phyloP scores from a whole-genome alignment of 2,888 invertebrate species.

The Clostera curtula region DNA sequence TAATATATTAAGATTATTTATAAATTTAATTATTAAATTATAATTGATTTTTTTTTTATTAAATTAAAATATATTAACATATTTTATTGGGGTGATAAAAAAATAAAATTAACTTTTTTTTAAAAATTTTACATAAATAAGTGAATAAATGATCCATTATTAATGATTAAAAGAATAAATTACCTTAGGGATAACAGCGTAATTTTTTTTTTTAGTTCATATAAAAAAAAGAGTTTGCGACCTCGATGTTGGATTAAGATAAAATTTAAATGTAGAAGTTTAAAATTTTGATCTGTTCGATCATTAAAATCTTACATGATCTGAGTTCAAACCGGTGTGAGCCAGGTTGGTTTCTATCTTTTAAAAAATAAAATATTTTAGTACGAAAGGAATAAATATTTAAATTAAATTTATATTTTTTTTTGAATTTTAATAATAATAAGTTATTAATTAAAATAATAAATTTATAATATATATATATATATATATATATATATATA shows the following conservation, averaged over 20 bases:
- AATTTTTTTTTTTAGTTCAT: constrained; percentile 83
- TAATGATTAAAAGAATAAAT: constrained; percentile 80
- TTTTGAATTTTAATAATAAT: constrained; percentile 37
- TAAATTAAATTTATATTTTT: constrained; percentile 64
- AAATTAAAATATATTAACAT: too few relatives aligned
- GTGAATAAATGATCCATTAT: constrained; percentile 71
- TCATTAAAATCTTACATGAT: constrained; percentile 90
- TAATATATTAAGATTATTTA: constrained; percentile 52
- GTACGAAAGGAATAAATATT: constrained; percentile 86
- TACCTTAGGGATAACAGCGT: constrained; percentile 92
- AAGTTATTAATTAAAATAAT: constrained; percentile 6
- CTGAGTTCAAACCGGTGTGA: constrained; percentile 91
- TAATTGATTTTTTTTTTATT: constrained; percentile 30
- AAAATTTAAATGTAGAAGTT: constrained; percentile 79
- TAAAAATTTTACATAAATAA: constrained; percentile 39
- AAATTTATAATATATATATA: constrained; percentile 11
- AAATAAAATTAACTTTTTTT: constrained; percentile 76
- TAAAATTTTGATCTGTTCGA: constrained; percentile 86
- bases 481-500: constrained; percentile 7
- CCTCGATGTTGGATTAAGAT: constrained; percentile 93
- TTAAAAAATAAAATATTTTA: constrained; percentile 75
- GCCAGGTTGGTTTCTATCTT: constrained; percentile 92
- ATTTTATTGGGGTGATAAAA: constrained; percentile 80
- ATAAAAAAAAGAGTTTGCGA: constrained; percentile 85
- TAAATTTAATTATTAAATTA: constrained; percentile 31